Conservation (phyloP, 2,797 vertebrate species). For the Zalophus californianus region DNA sequence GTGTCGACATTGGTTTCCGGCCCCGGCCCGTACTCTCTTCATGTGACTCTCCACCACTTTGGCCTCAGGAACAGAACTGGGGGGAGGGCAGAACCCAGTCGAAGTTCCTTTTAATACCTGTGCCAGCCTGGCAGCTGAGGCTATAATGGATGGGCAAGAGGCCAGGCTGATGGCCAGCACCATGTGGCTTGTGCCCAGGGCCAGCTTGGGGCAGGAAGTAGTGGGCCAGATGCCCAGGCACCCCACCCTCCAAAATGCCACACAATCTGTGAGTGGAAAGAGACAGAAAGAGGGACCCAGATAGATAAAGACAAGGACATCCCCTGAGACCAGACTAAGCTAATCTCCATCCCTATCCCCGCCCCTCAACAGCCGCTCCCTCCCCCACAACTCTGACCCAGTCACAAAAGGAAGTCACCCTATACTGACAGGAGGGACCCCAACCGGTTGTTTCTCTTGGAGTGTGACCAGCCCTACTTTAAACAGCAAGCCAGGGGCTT, state of each 20-base stretch:
- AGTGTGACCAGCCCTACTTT: neutral
- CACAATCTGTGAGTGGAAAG: conserved; percentile 78
- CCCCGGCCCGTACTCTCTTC: neutral
- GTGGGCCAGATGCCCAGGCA: conserved; percentile 77
- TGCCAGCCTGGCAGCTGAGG: conserved; percentile 83
- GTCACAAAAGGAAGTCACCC: neutral
- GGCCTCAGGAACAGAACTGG: conserved; percentile 53
- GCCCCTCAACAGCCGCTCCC: neutral
- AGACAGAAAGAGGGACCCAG: conserved; percentile 60
- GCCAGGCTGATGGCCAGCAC: conserved; percentile 78
- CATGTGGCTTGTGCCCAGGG: conserved; percentile 79
- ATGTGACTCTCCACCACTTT: conserved; percentile 30
- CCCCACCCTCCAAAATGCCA: conserved; percentile 84
- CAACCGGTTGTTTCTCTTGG: neutral
- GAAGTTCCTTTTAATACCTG: conserved; percentile 73
- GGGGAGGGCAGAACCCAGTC: conserved; percentile 54
- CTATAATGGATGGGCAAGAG: conserved; percentile 80
- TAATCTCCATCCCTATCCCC: neutral
- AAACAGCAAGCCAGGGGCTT: neutral
- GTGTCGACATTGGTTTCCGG: neutral
- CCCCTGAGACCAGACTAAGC: conserved; percentile 26
- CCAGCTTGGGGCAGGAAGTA: conserved; percentile 75
- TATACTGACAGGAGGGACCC: neutral
- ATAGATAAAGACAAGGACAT: conserved; percentile 14
- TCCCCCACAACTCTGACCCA: neutral